Evolutionary conservation across 1,140 invertebrate genomes (phyloP).

Genomic region (Notospermus geniculatus): DNA sequence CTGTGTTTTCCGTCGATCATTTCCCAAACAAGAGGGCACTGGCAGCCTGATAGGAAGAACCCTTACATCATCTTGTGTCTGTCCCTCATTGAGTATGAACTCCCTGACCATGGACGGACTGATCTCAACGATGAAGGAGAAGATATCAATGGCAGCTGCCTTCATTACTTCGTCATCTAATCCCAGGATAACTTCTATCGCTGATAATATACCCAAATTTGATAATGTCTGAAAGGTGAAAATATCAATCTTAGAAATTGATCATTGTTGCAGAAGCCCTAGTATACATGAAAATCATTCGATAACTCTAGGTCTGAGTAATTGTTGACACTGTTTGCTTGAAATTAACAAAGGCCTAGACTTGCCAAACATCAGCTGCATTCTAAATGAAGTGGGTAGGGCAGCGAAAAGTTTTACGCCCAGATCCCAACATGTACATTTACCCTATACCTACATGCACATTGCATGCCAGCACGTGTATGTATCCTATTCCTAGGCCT

Average conservation of each 20-base stretch:
- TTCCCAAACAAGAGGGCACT: too few species aligned
- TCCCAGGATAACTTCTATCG: constrained; percentile 86
- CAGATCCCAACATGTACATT: too few species aligned
- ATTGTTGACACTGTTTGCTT: too few species aligned
- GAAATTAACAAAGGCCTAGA: too few species aligned
- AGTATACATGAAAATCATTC: neutral
- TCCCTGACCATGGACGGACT: constrained; percentile 96
- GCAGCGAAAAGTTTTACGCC: too few species aligned
- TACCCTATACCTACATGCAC: too few species aligned
- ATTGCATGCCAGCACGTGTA: too few species aligned
- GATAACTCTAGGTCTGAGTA: neutral
- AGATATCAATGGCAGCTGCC: constrained; percentile 92
- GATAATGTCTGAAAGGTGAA: constrained; percentile 72
- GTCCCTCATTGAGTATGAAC: constrained; percentile 90
- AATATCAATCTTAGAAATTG: constrained; percentile 11
- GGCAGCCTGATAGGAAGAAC: too few species aligned
- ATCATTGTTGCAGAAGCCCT: neutral
- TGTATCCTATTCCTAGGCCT: too few species aligned
- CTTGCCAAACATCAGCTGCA: too few species aligned
- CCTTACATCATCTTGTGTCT: constrained; percentile 76
- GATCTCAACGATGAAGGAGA: constrained; percentile 97
- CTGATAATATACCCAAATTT: constrained; percentile 86
- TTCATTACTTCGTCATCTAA: constrained; percentile 89
- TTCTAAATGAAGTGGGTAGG: too few species aligned
- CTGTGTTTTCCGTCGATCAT: too few species aligned